Percentiles rank a stretch among this genome's conserved stretches.
phyloP scores from a whole-genome alignment of 2,888 invertebrate species.

The Eupithecia abbreviata region DNA sequence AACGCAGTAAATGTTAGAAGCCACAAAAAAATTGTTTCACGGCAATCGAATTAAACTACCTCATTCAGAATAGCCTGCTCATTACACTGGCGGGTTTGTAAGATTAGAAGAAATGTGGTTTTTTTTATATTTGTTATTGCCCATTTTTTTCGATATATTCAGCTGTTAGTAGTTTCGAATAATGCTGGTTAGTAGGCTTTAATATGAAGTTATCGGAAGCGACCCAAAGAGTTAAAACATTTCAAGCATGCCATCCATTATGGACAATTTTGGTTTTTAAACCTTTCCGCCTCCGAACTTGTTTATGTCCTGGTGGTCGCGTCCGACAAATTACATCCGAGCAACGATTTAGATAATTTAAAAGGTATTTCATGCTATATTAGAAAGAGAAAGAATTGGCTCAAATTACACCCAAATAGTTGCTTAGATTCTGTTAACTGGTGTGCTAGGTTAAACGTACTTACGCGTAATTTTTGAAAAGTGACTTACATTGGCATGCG shows the following conservation, averaged over 20 bases:
- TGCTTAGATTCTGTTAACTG: neutral
- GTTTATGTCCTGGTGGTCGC: neutral
- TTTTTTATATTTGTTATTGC: neutral
- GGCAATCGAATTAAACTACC: neutral
- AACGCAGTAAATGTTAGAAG: neutral
- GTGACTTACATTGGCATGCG: slow-evolving; percentile 73
- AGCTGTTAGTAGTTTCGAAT: neutral
- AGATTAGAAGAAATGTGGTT: neutral
- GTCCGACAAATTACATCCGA: neutral
- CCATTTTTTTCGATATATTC: neutral
- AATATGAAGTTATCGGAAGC: neutral
- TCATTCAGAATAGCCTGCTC: neutral
- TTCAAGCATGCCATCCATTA: neutral
- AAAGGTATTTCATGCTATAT: neutral
- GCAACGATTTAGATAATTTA: neutral
- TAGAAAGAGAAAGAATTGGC: neutral
- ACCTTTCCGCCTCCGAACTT: neutral
- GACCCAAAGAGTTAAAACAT: neutral
- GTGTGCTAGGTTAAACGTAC: too few relatives aligned
- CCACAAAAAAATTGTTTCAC: neutral
- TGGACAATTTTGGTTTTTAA: neutral
- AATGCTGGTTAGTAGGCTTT: neutral
- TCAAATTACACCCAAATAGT: neutral
- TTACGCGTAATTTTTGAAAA: neutral
- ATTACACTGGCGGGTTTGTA: neutral